Evolutionary conservation across 2,797 vertebrate genomes (phyloP), one percentile per base, ranked within the genome.

Genomic region (Myripristis jacobus): DNA sequence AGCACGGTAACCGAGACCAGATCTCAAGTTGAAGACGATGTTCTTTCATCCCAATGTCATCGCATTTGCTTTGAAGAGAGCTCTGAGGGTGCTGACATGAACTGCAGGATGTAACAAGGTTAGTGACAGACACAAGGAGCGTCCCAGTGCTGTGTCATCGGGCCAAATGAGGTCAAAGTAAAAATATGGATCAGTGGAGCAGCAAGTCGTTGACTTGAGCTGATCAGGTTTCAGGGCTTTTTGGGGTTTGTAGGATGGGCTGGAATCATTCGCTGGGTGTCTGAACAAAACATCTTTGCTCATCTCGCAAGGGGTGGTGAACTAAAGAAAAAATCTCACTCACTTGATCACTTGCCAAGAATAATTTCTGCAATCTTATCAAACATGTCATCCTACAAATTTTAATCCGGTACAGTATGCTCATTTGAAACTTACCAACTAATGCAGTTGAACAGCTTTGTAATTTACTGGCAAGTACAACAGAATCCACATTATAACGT

Each of bases 111-210:
- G 52, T 25, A 29, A 54, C 24, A 24, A 41, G 12, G 12, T 13
- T 41, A 13, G 36, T 41, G 36, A 53, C 51, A 29, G 13, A 27
- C 19, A 19, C n/a, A 18, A n/a, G 29, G 2, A 13, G 1, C 12
- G 24, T 53, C 51, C 16, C 25, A n/a, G 9, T 31, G 34, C 53
- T 19, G 29, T 19, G 18, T 19, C 27, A 19, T 34, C 19, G 9
- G 53, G 16, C n/a, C n/a, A 55, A 19, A 55, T 55, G 29, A 55
- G 27, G 52, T 31, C 50, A 54, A 54, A 54, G 18, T 55, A 27
- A 55, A n/a, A 36, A 19, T 31, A 34, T 55, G n/a, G 27, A 55
- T 21, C 53, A 55, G 29, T 34, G 53, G 19, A 31, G 29, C 24
- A 29, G 52, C 27, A 19, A 16, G 8, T n/a, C n/a, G n/a, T n/a